Base-by-base conservation (phyloP, 2,113 vertebrate genomes). In the Hydrolagus affinis region DNA sequence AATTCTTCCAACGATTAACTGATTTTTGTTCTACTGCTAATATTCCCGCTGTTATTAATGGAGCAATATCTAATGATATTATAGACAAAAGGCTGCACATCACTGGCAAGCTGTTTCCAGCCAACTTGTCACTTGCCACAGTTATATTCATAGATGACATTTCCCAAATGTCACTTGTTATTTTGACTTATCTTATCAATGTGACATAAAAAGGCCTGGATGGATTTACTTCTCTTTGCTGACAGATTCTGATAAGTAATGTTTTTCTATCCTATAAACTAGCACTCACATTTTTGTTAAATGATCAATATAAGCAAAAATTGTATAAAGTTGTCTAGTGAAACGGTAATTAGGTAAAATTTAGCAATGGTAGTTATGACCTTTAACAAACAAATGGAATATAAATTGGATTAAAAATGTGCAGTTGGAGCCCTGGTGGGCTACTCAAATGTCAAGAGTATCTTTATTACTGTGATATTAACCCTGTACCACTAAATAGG, bases 131-230 rank as follows among this genome's bases (percentile, higher is more conserved):
- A 64, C 60, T 80, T 64, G 59, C 17, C 17, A 64, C 60, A 19
- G 30, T 74, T 74, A 21, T 8, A 74, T 44, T 74, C 17, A 4
- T 64, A 30, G 14, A 62, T 66, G 4, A 66, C 14, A 80, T 64
- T 80, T 80, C n/a, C 25, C 9, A 80, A 80, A 80, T 80, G 60
- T 83, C 77, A 66, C 60, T 83, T 25, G 77, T 64, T 30, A 64
- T 83, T 66, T 62, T 4, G 15, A 83, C 30, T 83, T 19, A 30
- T 30, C 60, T 83, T 25, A 59, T 64, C 19, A 64, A 64, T 66
- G 57, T 4, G 15, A 83, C 30, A 64, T 19, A 30, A 17, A 17
- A 23, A 66, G 12, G 64, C 6, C 57, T 8, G 62, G 71, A 15
- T 73, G 28, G 15, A 44, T 74, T 44, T 12, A 4, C 23, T 28